phyloP scores from a whole-genome alignment of 1,140 invertebrate species.

The Leptinotarsa lineolata region DNA sequence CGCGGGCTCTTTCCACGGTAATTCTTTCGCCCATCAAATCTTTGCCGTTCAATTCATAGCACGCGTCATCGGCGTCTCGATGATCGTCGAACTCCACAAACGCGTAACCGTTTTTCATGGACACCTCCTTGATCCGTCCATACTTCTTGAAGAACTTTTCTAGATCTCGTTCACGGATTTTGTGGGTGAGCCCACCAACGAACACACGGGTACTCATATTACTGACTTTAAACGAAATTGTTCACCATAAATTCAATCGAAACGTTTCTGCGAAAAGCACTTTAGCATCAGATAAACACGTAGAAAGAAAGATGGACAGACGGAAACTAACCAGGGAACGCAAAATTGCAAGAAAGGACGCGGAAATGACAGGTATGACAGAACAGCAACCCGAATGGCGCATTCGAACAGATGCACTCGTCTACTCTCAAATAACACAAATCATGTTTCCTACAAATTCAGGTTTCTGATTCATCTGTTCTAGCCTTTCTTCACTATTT shows the following conservation, averaged over 20 bases:
- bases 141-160: conserved; percentile 98
- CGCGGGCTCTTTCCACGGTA: conserved; percentile 82
- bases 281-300: conserved; percentile 1
- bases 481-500: too few relatives aligned
- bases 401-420: too few relatives aligned
- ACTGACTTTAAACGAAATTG: not conserved
- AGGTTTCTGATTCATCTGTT: too few relatives aligned
- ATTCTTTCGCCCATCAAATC: conserved; percentile 92
- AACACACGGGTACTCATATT: conserved; percentile 86
- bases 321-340: not conserved
- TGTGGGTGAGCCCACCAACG: conserved; percentile 91
- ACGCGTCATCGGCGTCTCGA: conserved; percentile 97
- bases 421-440: too few relatives aligned
- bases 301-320: conserved; percentile 1
- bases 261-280: not conserved
- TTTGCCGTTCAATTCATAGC: conserved; percentile 96
- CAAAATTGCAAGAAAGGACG: not conserved
- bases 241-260: not conserved
- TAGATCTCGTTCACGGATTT: conserved; percentile 93
- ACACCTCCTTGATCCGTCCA: conserved; percentile 92
- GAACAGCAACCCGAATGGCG: not conserved
- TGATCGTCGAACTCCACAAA: conserved; percentile 96
- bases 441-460: too few relatives aligned
- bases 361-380: not conserved
- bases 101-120: conserved; percentile 98